Conservation (phyloP, 1,140 invertebrate species). For the Drosophila obscura region DNA sequence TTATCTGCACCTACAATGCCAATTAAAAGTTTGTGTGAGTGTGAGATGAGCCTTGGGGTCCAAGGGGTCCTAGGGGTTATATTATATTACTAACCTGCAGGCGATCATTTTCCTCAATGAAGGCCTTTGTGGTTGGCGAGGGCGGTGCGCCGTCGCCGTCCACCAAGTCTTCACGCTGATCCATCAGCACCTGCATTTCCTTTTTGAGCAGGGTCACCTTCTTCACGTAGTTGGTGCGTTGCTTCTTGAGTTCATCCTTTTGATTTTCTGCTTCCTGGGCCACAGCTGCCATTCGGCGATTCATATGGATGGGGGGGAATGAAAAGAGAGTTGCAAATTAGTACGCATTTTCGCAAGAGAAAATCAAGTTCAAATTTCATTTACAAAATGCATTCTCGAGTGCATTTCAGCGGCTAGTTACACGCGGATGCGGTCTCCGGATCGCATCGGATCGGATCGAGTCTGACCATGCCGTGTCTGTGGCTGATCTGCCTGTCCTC, state of each 20-base stretch:
- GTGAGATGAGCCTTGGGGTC: no score
- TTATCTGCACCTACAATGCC: conserved; percentile 88
- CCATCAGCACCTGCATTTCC: conserved; percentile 90
- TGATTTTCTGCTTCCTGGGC: conserved; percentile 92
- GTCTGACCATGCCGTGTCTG: conserved; percentile 37
- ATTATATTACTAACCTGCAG: conserved; percentile 86
- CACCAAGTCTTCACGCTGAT: conserved; percentile 89
- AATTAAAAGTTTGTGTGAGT: background rate
- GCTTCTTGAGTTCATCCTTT: conserved; percentile 89
- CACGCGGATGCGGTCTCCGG: conserved; percentile 69
- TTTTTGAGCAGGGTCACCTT: conserved; percentile 89
- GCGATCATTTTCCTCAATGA: conserved; percentile 91
- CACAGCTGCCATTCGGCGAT: conserved; percentile 85
- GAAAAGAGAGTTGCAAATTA: conserved; percentile 50
- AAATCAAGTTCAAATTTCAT: conserved; percentile 77
- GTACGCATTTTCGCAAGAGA: conserved; percentile 29
- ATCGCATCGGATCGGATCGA: conserved; percentile 25
- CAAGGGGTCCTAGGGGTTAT: no score
- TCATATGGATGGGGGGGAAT: conserved; percentile 34
- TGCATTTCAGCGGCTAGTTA: conserved; percentile 77
- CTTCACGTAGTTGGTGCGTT: conserved; percentile 90
- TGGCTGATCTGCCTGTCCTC: conserved; percentile 55
- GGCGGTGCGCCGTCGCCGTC: conserved; percentile 84
- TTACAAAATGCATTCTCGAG: conserved; percentile 79
- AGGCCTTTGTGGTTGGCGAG: conserved; percentile 88